Evolutionary conservation across 2,797 vertebrate genomes (phyloP), one percentile per base, ranked within the genome.

Genomic region (Eidolon dupreanum): DNA sequence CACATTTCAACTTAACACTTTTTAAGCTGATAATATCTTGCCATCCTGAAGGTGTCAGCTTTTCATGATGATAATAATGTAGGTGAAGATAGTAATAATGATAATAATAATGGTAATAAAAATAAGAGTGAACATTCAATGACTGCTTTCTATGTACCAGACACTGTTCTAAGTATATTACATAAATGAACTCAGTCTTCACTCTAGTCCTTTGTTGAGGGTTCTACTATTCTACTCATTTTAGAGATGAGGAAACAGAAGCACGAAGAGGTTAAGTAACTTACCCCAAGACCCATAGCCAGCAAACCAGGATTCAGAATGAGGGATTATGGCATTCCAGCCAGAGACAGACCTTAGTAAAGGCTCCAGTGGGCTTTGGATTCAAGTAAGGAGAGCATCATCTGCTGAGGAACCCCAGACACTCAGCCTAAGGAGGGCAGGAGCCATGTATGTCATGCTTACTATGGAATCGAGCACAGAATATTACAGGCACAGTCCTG

Each of bases 251-350:
- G 26, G 65, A 95, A 66, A 71, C 4, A 33, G 61, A 57, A 70
- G 28, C 74, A 63, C 41, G 51, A 38, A 83, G 73, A 71, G 66
- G 51, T 84, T 65, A 81, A 82, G 51, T 74, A 87, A 93, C 41
- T 91, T 82, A 82, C 15, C 46, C n/a, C 10, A 90, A 91, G 24
- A 59, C 33, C 22, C 73, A 10, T 10, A 77, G 51, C 7, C 38
- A 94, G 31, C 41, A 75, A 84, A 77, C 13, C n/a, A 82, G 75
- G 82, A 82, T 81, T 81, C 70, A 93, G 84, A 89, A 26, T 49
- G 28, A 33, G 53, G 41, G 74, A 49, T 31, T 59, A 2, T 13
- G 63, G 38, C 46, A 31, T 93, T 81, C 6, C 66, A 90, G 24
- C 43, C 71, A 87, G 63, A 82, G 57, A 53, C 2, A 57, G 71